These are phyloP conservation scores for Pollimyrus isidori DNA, from an alignment of 2,113 vertebrate genomes.

Conservation along the genomic window DNA sequence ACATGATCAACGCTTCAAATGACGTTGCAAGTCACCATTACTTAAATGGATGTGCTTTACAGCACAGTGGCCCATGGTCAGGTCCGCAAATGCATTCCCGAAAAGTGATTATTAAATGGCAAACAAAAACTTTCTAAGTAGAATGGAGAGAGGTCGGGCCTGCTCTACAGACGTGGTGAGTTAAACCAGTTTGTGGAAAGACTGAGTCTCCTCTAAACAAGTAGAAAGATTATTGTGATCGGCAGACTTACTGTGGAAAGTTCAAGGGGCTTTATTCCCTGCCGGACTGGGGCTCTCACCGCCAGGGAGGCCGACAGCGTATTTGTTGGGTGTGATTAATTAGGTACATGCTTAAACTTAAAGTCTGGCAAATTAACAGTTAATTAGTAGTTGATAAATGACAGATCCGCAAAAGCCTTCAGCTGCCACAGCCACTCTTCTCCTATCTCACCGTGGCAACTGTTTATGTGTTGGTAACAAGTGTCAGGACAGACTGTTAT, in stretches of 20 bases:
- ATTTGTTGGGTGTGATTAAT: conserved; percentile 64
- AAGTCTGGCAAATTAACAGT: conserved; percentile 70
- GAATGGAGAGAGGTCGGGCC: not conserved
- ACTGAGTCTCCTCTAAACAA: conserved; percentile 7
- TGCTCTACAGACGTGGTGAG: not conserved
- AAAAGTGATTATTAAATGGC: not conserved
- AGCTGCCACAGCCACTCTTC: conserved; percentile 44
- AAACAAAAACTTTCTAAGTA: not conserved
- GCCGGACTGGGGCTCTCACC: conserved; percentile 38
- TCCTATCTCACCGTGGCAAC: conserved; percentile 59
- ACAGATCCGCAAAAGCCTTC: conserved; percentile 54
- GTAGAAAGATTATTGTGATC: conserved; percentile 28
- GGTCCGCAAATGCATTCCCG: not conserved
- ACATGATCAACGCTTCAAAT: not conserved
- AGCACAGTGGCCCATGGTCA: not conserved
- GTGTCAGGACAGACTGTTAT: conserved; percentile 63
- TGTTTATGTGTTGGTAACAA: conserved; percentile 80
- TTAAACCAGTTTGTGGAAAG: not conserved
- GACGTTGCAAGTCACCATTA: not conserved
- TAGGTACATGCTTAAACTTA: conserved; percentile 64
- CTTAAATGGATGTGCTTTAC: not conserved
- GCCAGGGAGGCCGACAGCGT: conserved; percentile 38
- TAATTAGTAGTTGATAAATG: conserved; percentile 75
- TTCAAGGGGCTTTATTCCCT: conserved; percentile 10
- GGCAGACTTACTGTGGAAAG: conserved; percentile 20